These are phyloP conservation scores for Bufo gargarizans DNA, from an alignment of 2,113 vertebrate species.

Conservation along the genomic window DNA sequence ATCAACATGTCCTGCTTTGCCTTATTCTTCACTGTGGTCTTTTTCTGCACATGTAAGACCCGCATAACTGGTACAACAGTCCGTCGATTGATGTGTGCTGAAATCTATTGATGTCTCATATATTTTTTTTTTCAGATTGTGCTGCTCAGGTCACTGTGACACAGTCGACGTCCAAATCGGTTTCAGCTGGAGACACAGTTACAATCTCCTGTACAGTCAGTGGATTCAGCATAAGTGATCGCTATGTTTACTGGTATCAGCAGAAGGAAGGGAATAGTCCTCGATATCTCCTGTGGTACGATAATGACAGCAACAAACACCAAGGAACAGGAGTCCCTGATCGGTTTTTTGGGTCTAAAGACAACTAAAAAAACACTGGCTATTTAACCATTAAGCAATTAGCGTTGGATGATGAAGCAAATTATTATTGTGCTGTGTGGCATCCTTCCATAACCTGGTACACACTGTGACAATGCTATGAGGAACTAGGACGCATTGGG, in stretches of 20 bases:
- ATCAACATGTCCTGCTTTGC: not conserved
- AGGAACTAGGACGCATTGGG: not conserved
- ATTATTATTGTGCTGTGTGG: conserved; percentile 20
- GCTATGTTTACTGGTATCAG: conserved; percentile 35
- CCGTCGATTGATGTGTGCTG: too few species aligned
- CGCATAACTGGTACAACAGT: not conserved
- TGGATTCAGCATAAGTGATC: conserved; percentile 18
- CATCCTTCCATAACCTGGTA: not conserved
- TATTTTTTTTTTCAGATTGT: conserved; percentile 27
- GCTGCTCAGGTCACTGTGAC: not conserved
- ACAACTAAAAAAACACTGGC: conserved; percentile 14
- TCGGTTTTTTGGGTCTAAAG: conserved; percentile 44
- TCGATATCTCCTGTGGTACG: not conserved
- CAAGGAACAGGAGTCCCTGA: conserved; percentile 31
- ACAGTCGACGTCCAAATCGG: rapidly evolving
- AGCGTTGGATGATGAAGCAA: conserved; percentile 56
- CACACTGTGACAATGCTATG: not conserved
- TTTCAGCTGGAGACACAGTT: rapidly evolving
- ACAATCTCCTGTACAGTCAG: conserved; percentile 1
- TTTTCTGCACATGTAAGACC: not conserved
- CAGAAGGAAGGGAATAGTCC: not conserved
- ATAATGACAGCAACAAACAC: not conserved
- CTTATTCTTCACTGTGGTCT: not conserved
- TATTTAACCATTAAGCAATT: conserved; percentile 59
- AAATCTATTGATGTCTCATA: not conserved